Percentiles rank a stretch among this genome's conserved stretches.
phyloP scores from a whole-genome alignment of 2,888 invertebrate genomes.

The Campoplex capitator region DNA sequence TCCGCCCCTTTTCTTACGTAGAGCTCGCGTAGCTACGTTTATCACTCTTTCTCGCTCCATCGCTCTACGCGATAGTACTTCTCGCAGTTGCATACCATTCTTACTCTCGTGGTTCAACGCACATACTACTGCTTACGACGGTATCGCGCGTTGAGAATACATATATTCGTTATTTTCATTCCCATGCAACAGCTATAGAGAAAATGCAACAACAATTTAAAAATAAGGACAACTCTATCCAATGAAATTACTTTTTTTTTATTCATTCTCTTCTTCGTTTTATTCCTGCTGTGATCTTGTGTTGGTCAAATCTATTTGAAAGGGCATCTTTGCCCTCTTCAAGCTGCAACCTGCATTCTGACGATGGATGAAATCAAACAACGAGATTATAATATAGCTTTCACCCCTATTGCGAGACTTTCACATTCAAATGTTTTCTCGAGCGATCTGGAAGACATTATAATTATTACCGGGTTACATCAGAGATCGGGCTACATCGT shows the following conservation, averaged over 20 bases:
- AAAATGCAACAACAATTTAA: constrained; percentile 55
- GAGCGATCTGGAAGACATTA: not conserved
- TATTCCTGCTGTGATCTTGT: constrained; percentile 6
- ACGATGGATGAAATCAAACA: constrained; percentile 15
- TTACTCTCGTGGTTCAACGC: constrained; percentile 22
- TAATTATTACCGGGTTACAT: no score
- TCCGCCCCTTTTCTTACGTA: constrained; percentile 58
- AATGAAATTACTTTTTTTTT: constrained; percentile 7
- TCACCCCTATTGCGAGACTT: no score
- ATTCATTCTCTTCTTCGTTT: not conserved
- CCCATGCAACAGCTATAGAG: not conserved
- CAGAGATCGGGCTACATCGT: no score
- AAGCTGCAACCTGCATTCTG: constrained; percentile 16
- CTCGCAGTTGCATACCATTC: constrained; percentile 31
- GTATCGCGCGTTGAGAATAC: constrained; percentile 4
- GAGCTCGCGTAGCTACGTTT: constrained; percentile 69
- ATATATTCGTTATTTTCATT: constrained; percentile 6
- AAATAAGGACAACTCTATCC: constrained; percentile 23
- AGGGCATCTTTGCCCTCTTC: not conserved
- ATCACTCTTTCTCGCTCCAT: constrained; percentile 36
- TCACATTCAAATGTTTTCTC: constrained; percentile 28
- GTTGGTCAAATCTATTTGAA: constrained; percentile 3
- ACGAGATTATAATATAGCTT: no score
- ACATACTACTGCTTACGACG: constrained; percentile 9
- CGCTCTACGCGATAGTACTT: not conserved